These are phyloP conservation scores for Tachuris rubrigastra DNA, from an alignment of 2,113 vertebrate genomes.

Conservation along the genomic window DNA sequence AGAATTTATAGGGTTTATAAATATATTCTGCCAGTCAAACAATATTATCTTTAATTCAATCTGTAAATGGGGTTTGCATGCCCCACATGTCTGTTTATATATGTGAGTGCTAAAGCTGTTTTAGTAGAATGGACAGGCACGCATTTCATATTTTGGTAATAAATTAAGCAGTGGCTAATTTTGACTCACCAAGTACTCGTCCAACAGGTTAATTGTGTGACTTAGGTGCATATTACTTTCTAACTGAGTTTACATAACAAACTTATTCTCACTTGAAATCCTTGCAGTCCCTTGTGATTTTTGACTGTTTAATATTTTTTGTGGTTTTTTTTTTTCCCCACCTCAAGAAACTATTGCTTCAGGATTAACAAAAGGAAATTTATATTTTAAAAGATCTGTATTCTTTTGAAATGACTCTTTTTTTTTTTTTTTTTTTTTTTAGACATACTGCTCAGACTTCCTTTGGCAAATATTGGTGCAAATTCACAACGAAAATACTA, in stretches of 20 bases:
- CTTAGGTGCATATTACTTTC: neutral
- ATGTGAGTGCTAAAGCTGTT: neutral
- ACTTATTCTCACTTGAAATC: constrained; percentile 2
- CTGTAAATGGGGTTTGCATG: neutral
- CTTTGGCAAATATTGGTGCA: neutral
- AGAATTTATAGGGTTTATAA: neutral
- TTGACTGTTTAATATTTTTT: neutral
- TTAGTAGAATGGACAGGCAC: neutral
- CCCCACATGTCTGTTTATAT: neutral
- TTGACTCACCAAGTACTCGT: neutral
- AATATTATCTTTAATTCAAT: neutral
- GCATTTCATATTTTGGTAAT: neutral
- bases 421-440: neutral
- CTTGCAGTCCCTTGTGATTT: neutral
- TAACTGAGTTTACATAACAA: neutral
- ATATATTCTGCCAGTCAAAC: neutral
- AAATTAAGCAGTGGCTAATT: neutral
- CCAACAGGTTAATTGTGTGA: neutral
- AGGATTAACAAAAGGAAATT: neutral
- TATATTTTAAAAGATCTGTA: neutral
- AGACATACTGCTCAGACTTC: constrained; percentile 2
- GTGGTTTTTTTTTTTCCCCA: neutral
- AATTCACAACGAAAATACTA: neutral
- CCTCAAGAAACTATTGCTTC: neutral
- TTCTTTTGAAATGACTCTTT: neutral